Percentiles rank a stretch among this genome's conserved stretches.
Evolutionary conservation across 2,888 invertebrate genomes (phyloP).

Genomic region (Epinotia nisella): DNA sequence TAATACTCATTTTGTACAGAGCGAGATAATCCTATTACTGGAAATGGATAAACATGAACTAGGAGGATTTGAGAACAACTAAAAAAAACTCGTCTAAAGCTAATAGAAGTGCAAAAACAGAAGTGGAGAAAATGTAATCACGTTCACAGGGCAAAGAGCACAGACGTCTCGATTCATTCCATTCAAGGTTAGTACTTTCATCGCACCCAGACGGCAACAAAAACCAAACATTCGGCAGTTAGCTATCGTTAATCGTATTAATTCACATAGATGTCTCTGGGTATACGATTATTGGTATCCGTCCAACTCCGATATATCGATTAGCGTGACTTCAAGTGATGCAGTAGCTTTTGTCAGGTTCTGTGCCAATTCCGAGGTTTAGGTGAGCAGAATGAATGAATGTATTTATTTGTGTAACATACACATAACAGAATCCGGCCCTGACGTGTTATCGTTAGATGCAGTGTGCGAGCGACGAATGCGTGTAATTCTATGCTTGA

Average conservation of each 20-base stretch:
- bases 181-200: not conserved
- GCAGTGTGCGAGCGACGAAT: too few relatives aligned
- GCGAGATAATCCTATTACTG: not conserved
- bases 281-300: constrained; percentile 21
- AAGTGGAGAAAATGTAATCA: constrained; percentile 4
- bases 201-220: not conserved
- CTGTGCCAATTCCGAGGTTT: constrained; percentile 3
- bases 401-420: too few relatives aligned
- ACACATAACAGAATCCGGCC: too few relatives aligned
- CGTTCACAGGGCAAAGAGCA: constrained; percentile 2
- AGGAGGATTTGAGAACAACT: not conserved
- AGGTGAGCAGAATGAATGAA: too few relatives aligned
- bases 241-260: constrained; percentile 3
- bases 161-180: not conserved
- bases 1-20: not conserved
- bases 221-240: not conserved
- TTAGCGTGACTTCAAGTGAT: constrained; percentile 22
- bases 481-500: too few relatives aligned
- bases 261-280: not conserved
- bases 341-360: constrained; percentile 14
- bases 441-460: too few relatives aligned
- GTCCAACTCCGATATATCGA: constrained; percentile 40
- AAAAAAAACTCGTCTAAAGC: not conserved
- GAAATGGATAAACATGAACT: not conserved
- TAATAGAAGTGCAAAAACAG: not conserved